Percentiles rank a stretch among this genome's conserved stretches.
Evolutionary conservation across 64 coral and sea anemone genomes (phyloP).

Genomic region (Pocillopora verrucosa): DNA sequence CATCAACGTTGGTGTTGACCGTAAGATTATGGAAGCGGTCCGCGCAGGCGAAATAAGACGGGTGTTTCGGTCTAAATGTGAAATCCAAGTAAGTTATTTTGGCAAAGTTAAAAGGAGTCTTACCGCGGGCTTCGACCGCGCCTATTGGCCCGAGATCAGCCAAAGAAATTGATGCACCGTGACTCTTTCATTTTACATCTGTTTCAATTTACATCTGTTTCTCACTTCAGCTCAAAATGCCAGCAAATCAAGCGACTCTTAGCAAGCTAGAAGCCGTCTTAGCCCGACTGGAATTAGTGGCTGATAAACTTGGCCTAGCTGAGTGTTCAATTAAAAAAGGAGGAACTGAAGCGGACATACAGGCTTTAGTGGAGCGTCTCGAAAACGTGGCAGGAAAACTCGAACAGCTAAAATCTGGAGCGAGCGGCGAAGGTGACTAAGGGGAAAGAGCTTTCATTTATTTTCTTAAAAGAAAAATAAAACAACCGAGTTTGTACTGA

Average conservation of each 20-base stretch:
- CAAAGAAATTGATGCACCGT: not conserved
- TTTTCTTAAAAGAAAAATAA: not conserved
- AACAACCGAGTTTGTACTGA: not conserved
- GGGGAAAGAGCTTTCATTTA: not conserved
- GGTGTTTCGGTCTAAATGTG: not conserved
- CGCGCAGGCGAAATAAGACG: not conserved
- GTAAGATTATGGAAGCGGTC: not conserved
- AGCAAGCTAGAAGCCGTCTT: conserved; percentile 8
- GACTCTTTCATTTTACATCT: not conserved
- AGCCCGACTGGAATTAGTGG: conserved; percentile 22
- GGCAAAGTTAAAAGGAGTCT: not conserved
- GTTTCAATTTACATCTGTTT: not conserved
- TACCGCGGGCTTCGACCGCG: not conserved
- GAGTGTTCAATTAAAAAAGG: not conserved
- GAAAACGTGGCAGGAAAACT: conserved; percentile 60
- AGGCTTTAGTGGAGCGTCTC: conserved; percentile 46
- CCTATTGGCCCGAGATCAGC: not conserved
- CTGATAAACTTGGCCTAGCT: not conserved
- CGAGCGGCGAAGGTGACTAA: conserved; percentile 14
- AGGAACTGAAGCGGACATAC: conserved; percentile 35
- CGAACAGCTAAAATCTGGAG: conserved; percentile 43
- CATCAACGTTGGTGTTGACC: not conserved
- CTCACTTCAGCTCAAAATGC: conserved; percentile 17
- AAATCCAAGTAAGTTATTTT: not conserved
- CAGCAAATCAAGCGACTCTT: conserved; percentile 13